A percentile compares a stretch with the other conserved stretches of the same genome.
Conservation (phyloP, 2,888 invertebrate species). For the Pogonocherus hispidulus region DNA sequence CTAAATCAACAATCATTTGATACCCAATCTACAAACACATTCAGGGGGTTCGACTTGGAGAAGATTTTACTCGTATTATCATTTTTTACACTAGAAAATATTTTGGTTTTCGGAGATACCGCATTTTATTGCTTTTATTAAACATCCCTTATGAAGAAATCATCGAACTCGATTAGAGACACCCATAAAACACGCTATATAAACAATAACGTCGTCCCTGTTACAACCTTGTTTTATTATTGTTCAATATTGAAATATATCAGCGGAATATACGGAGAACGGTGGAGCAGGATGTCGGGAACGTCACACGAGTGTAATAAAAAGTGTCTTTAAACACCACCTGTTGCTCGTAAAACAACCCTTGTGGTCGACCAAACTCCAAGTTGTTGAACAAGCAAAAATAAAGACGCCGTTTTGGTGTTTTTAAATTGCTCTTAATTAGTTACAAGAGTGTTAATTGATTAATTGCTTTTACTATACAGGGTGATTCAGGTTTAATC, state of each 20-base stretch:
- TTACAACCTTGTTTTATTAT: constrained; percentile 23
- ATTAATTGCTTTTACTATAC: no score
- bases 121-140: no score
- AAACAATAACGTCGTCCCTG: constrained; percentile 28
- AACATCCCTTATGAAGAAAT: constrained; percentile 15
- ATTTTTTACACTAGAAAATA: no score
- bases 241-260: constrained; percentile 29
- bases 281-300: constrained; percentile 4
- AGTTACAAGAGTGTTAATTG: constrained; percentile 8
- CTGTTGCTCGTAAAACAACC: constrained; percentile 33
- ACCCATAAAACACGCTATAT: constrained; percentile 17
- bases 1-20: no score
- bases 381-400: constrained; percentile 21
- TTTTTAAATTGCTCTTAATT: constrained; percentile 22
- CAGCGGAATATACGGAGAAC: constrained; percentile 11
- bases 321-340: constrained; percentile 33
- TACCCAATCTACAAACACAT: no score
- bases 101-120: no score
- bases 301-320: constrained; percentile 30
- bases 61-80: no score
- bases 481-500: no score
- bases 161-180: constrained; percentile 10
- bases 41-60: no score
- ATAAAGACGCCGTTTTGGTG: constrained; percentile 23
- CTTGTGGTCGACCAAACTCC: constrained; percentile 16